These are phyloP conservation scores for Hypselothyrea guttata DNA, from an alignment of 2,888 invertebrate genomes.

Conservation along the genomic window DNA sequence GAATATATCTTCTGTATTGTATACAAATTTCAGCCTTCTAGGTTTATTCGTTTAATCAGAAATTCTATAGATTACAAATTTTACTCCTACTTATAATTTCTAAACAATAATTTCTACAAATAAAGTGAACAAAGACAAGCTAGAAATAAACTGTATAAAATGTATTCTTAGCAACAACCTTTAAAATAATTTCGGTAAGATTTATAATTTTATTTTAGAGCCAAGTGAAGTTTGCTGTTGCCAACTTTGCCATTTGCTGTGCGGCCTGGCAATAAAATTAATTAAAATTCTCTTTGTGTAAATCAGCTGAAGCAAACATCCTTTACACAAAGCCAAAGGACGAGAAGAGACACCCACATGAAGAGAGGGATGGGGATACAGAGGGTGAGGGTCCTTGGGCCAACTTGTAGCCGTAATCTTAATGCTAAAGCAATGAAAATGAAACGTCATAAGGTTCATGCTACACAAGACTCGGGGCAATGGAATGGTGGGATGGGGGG, in stretches of 20 bases:
- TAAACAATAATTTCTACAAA: too few relatives aligned
- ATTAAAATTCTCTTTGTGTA: slow-evolving; percentile 71
- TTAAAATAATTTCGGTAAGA: neutral
- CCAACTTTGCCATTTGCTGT: slow-evolving; percentile 12
- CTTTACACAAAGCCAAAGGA: slow-evolving; percentile 55
- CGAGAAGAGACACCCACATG: slow-evolving; percentile 31
- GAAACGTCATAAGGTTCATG: slow-evolving; percentile 54
- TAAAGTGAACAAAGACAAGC: too few relatives aligned
- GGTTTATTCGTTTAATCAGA: too few relatives aligned
- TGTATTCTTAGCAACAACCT: too few relatives aligned
- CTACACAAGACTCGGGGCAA: slow-evolving; percentile 20
- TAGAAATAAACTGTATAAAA: too few relatives aligned
- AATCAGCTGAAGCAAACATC: slow-evolving; percentile 80
- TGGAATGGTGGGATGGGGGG: neutral
- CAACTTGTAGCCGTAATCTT: slow-evolving; percentile 53
- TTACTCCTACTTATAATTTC: too few relatives aligned
- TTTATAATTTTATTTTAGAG: too few relatives aligned
- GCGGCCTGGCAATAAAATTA: slow-evolving; percentile 61
- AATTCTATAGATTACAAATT: too few relatives aligned
- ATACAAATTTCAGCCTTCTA: too few relatives aligned
- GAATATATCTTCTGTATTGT: too few relatives aligned
- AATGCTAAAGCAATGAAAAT: slow-evolving; percentile 60
- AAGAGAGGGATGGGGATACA: slow-evolving; percentile 7
- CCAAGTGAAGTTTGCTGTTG: too few relatives aligned
- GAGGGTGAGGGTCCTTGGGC: slow-evolving; percentile 21